Base-by-base conservation (phyloP, 2,113 vertebrate genomes). In the Aplodontia rufa region DNA sequence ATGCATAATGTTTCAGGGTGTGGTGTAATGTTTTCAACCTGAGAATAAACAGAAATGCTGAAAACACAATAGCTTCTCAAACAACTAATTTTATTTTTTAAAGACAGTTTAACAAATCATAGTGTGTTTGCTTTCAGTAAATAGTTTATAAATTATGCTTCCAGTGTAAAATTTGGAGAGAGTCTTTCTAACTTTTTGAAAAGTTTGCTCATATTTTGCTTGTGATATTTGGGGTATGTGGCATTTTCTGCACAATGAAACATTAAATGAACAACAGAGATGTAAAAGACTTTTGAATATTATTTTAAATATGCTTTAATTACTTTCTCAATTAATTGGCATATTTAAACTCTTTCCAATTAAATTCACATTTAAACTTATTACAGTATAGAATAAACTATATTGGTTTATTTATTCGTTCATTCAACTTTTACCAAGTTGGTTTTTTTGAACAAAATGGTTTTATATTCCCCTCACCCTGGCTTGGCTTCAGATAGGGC, bases 21-120 rank as follows among this genome's bases (percentile, higher is more conserved):
- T 95, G 58, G 66, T 81, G 8, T 84, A 79, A 94, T 85, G 58
- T 58, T 91, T 88, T 82, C 55, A 69, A 58, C 72, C 58, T 92
- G 45, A 93, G 72, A 96, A 91, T 83, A 95, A 94, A 87, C 66
- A 96, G 90, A 83, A 92, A 71, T 72, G 22, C 87, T 93, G 75
- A 83, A 88, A 93, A 93, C 68, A 87, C 9, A 94, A 81, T 17
- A 69, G 53, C 40, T 89, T 71, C 79, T 89, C 19, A 71, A 93
- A 82, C 72, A 66, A n/a, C 79, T 0, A 32, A 58, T 51, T 81
- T 83, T 37, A n/a, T 62, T 69, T 89, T 96, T 91, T 58, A 78
- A 94, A 80, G 40, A 58, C 14, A 79, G 72, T 58, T 96, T 76
- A 93, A 69, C 72, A 79, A 60, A 93, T 74, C 45, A 80, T 49